Evolutionary conservation across 2,797 vertebrate species (phyloP).

Genomic region (Brotula barbata): DNA sequence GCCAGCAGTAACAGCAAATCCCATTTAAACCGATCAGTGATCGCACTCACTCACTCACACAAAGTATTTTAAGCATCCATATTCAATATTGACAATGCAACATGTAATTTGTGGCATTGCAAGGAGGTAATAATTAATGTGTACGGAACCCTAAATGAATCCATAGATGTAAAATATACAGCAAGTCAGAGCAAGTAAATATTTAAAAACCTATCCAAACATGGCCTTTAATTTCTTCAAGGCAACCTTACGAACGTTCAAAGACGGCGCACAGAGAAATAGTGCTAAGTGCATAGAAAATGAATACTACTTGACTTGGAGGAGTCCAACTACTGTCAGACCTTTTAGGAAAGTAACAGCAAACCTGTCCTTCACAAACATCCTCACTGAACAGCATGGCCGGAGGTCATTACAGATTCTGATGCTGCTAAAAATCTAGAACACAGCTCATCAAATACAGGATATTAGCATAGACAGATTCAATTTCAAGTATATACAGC

Average conservation of each 20-base stretch:
- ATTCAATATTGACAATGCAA: background rate
- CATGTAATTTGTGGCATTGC: background rate
- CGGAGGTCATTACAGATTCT: constrained; percentile 30
- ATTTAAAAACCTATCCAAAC: constrained; percentile 62
- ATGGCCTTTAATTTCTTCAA: constrained; percentile 59
- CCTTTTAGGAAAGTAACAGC: constrained; percentile 26
- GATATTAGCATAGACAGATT: constrained; percentile 61
- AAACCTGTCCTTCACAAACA: constrained; percentile 39
- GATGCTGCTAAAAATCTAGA: constrained; percentile 34
- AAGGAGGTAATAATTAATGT: constrained; percentile 9
- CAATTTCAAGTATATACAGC: constrained; percentile 56
- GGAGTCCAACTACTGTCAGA: constrained; percentile 44
- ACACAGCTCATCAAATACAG: constrained; percentile 46
- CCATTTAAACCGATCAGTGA: constrained; percentile 1
- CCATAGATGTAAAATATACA: constrained; percentile 24
- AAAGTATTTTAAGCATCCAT: constrained; percentile 1
- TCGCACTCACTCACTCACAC: constrained; percentile 13
- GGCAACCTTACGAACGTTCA: constrained; percentile 65
- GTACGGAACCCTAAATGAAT: constrained; percentile 17
- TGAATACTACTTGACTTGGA: constrained; percentile 26
- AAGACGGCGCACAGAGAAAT: constrained; percentile 46
- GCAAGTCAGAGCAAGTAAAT: constrained; percentile 46
- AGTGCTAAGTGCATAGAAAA: constrained; percentile 31
- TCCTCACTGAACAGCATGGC: constrained; percentile 12
- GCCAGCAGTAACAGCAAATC: constrained; percentile 7